These are phyloP conservation scores for Quadroppia sp. DNA, from an alignment of 2,888 invertebrate genomes.

Conservation along the genomic window DNA sequence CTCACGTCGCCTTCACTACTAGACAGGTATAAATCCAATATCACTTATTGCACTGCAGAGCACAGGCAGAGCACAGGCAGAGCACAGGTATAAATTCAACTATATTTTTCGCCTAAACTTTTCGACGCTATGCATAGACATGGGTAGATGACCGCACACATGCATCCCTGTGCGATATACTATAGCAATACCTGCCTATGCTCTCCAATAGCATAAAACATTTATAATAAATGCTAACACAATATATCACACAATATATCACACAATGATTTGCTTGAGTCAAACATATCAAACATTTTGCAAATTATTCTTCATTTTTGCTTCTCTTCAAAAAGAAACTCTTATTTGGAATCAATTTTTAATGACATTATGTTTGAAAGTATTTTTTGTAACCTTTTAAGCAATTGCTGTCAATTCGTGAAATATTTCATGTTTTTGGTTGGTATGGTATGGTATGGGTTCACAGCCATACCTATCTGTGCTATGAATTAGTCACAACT, in stretches of 20 bases:
- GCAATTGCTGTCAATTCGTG: not conserved
- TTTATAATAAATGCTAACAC: not conserved
- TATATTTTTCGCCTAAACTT: constrained; percentile 32
- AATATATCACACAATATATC: constrained; percentile 12
- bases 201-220: not conserved
- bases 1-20: constrained; percentile 24
- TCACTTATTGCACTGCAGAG: constrained; percentile 3
- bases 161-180: not conserved
- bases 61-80: too few relatives aligned
- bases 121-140: constrained; percentile 33
- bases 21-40: constrained; percentile 35
- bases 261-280: not conserved
- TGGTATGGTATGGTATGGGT: not conserved
- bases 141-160: constrained; percentile 34
- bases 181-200: not conserved
- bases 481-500: constrained; percentile 12
- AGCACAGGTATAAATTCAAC: not conserved
- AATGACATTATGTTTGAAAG: too few relatives aligned
- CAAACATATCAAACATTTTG: not conserved
- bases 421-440: not conserved
- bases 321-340: not conserved
- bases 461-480: not conserved
- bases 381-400: not conserved
- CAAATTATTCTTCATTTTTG: not conserved
- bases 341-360: not conserved